A percentile compares a stretch with the other conserved stretches of the same genome.
Evolutionary conservation across 2,888 invertebrate genomes (phyloP).

Genomic region (Osmoderma eremita): DNA sequence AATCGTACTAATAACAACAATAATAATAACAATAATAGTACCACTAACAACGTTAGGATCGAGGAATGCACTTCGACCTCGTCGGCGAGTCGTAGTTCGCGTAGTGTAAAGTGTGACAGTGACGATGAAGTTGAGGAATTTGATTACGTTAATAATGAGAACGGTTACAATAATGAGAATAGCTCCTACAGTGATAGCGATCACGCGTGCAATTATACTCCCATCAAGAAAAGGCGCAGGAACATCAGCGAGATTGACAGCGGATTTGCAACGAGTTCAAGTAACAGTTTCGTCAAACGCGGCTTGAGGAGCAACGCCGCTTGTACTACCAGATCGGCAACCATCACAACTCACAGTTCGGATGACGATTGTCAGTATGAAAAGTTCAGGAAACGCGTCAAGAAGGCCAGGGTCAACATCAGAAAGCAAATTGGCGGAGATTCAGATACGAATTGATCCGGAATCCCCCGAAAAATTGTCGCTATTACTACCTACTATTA

Average conservation of each 20-base stretch:
- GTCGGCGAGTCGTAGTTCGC: conserved; percentile 37
- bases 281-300: conserved; percentile 49
- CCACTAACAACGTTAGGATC: conserved; percentile 63
- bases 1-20: conserved; percentile 61
- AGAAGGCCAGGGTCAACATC: conserved; percentile 72
- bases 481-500: conserved; percentile 1
- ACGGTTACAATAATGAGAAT: conserved; percentile 30
- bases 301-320: conserved; percentile 51
- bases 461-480: not conserved
- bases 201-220: conserved; percentile 55
- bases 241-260: conserved; percentile 57
- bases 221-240: conserved; percentile 56
- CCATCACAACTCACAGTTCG: conserved; percentile 52
- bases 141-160: conserved; percentile 40
- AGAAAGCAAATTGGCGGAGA: conserved; percentile 73
- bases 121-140: conserved; percentile 40
- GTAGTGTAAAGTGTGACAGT: conserved; percentile 33
- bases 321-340: conserved; percentile 51
- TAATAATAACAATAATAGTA: conserved; percentile 60
- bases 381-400: conserved; percentile 69
- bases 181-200: conserved; percentile 58
- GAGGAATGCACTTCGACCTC: conserved; percentile 56
- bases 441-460: conserved; percentile 65
- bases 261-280: conserved; percentile 58
- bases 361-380: conserved; percentile 66